Evolutionary conservation across 2,113 vertebrate species (phyloP).

Genomic region (Scophthalmus maximus): DNA sequence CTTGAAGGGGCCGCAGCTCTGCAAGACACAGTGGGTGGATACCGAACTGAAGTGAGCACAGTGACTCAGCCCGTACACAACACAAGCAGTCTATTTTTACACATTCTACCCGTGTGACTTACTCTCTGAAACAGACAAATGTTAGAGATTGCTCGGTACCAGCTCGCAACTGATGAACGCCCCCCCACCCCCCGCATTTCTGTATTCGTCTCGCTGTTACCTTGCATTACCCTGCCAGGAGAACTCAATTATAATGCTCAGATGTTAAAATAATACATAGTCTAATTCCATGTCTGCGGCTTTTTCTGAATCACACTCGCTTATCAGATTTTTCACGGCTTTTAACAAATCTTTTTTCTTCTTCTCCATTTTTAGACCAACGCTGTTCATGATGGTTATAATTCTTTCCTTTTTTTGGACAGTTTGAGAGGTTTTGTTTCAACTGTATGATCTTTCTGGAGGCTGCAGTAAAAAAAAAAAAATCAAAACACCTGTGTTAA

Average conservation of each 20-base stretch:
- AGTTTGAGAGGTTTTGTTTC: background rate
- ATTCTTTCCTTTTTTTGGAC: no score
- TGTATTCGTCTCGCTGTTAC: background rate
- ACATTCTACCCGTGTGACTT: constrained; percentile 30
- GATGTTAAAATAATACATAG: background rate
- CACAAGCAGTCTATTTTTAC: constrained; percentile 59
- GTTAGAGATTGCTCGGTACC: constrained; percentile 11
- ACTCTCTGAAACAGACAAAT: constrained; percentile 29
- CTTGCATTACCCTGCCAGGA: background rate
- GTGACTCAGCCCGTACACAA: constrained; percentile 64
- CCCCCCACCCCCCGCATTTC: background rate
- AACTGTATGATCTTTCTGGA: background rate
- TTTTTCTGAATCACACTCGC: background rate
- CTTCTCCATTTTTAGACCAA: no score
- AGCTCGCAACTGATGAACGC: background rate
- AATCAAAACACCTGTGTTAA: background rate
- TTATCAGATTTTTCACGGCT: no score
- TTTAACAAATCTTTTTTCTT: no score
- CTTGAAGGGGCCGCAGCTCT: constrained; percentile 60
- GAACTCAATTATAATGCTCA: background rate
- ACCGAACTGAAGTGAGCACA: constrained; percentile 60
- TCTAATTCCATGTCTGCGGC: background rate
- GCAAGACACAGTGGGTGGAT: constrained; percentile 69
- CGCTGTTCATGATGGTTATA: background rate
- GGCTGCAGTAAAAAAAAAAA: background rate